Conservation (phyloP, 2,113 vertebrate species). For the Poeciliopsis occidentalis region DNA sequence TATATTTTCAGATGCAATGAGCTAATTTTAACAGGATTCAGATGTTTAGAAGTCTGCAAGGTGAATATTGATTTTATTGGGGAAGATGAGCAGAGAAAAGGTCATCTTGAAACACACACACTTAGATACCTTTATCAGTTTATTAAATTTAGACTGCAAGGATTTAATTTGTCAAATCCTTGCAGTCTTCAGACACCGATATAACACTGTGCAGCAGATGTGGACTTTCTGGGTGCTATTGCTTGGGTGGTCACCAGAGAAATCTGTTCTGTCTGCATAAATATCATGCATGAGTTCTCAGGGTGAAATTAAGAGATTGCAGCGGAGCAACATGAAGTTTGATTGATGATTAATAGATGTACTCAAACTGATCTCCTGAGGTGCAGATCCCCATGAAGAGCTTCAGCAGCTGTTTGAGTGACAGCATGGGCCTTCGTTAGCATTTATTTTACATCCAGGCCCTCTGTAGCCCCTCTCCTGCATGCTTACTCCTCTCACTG, state of each 20-base stretch:
- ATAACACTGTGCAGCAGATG: background rate
- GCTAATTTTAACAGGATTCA: constrained; percentile 42
- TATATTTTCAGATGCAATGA: constrained; percentile 51
- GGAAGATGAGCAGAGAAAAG: constrained; percentile 10
- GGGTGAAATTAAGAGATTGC: constrained; percentile 47
- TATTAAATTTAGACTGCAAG: background rate
- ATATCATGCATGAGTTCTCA: constrained; percentile 38
- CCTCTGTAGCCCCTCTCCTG: background rate
- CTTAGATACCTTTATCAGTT: background rate
- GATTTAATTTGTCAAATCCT: constrained; percentile 6
- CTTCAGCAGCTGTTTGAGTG: constrained; percentile 58
- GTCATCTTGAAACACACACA: constrained; percentile 5
- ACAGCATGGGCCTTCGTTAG: constrained; percentile 55
- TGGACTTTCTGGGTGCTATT: background rate
- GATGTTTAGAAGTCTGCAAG: constrained; percentile 9
- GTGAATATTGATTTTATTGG: constrained; percentile 26
- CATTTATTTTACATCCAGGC: constrained; percentile 3
- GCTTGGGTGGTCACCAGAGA: background rate
- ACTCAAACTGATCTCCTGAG: constrained; percentile 54
- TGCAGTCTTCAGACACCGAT: background rate
- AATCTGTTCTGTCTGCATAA: constrained; percentile 7
- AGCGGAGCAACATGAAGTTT: constrained; percentile 44
- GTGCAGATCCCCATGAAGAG: constrained; percentile 45
- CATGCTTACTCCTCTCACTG: constrained; percentile 18
- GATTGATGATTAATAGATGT: constrained; percentile 69